These are phyloP conservation scores for Petrocephalus schoutedeni DNA, from an alignment of 2,797 vertebrate genomes.

Conservation along the genomic window DNA sequence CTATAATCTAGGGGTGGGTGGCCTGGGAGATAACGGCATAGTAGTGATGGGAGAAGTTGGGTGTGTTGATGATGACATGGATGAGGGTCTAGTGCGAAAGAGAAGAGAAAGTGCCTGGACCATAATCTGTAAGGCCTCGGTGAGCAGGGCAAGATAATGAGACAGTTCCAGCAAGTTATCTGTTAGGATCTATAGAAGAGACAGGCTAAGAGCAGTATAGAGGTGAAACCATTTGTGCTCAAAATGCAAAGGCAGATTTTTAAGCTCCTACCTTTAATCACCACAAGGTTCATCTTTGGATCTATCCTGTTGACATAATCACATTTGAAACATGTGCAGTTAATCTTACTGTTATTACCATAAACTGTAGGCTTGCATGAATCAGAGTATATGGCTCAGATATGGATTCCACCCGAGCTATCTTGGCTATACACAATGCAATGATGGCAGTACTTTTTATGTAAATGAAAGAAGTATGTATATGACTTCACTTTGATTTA, in stretches of 20 bases:
- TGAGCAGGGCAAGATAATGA: not conserved
- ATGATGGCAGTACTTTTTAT: not conserved
- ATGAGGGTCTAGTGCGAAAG: not conserved
- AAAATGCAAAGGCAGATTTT: not conserved
- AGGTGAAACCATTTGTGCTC: not conserved
- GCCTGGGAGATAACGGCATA: not conserved
- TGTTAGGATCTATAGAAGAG: not conserved
- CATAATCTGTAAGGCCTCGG: not conserved
- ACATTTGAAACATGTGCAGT: not conserved
- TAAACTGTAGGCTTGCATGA: constrained; percentile 1
- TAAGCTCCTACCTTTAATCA: not conserved
- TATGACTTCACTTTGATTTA: constrained; percentile 9
- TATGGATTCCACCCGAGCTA: not conserved
- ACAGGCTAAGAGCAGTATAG: not conserved
- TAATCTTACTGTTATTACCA: constrained; percentile 11
- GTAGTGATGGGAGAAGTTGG: not conserved
- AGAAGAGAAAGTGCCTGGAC: not conserved
- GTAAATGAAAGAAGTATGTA: constrained; percentile 13
- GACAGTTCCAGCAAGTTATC: not conserved
- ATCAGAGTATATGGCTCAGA: not conserved
- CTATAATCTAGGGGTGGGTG: not conserved
- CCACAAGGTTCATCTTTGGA: not conserved
- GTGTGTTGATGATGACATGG: not conserved
- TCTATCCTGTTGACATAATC: constrained; percentile 1
- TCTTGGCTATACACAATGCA: not conserved